Conservation (phyloP, 2,113 vertebrate species). For the Ivindomyrus marchei region DNA sequence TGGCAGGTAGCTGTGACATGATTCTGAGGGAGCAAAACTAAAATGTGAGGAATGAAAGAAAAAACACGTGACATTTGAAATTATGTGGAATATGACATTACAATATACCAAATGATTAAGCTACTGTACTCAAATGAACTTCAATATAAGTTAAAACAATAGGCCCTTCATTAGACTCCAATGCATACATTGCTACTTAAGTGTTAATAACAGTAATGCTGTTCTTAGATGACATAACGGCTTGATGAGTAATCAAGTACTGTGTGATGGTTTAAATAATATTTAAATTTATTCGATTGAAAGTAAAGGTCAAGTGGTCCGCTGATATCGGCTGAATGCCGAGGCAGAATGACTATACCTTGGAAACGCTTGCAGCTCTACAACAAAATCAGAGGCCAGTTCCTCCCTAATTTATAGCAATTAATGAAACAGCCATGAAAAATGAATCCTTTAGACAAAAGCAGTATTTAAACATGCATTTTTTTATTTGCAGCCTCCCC, state of each 20-base stretch:
- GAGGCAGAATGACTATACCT: conserved; percentile 36
- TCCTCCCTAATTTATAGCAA: background rate
- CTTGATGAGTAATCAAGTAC: conserved; percentile 19
- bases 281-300: conserved; percentile 57
- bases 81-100: background rate
- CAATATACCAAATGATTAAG: background rate
- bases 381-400: background rate
- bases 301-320: conserved; percentile 62
- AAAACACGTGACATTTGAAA: background rate
- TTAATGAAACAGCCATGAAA: background rate
- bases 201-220: background rate
- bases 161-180: background rate
- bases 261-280: conserved; percentile 54
- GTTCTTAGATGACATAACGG: background rate
- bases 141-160: background rate
- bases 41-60: background rate
- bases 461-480: background rate
- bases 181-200: background rate
- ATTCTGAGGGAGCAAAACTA: background rate
- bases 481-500: background rate
- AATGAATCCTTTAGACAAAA: background rate
- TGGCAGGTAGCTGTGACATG: background rate
- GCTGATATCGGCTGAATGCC: conserved; percentile 45
- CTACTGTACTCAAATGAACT: background rate
- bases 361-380: background rate